A percentile compares a stretch with the other conserved stretches of the same genome.
These are phyloP conservation scores for Nothocercus julius DNA, from an alignment of 2,113 vertebrate genomes.

Conservation along the genomic window DNA sequence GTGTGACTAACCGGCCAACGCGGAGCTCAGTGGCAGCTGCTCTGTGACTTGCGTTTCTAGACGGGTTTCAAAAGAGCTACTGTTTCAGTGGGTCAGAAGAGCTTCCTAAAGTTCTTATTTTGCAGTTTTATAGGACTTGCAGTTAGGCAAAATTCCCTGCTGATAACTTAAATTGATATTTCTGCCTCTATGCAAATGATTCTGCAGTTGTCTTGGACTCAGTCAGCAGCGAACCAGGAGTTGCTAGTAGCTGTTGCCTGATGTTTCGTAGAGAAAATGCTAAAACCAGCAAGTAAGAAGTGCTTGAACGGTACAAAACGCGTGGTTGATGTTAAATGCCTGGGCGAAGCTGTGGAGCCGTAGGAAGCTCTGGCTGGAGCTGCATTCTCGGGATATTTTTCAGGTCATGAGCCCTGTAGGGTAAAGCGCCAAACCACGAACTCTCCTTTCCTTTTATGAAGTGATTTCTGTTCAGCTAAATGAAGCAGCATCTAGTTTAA, in stretches of 20 bases:
- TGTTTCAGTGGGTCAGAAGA: not conserved
- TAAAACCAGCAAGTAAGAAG: constrained; percentile 28
- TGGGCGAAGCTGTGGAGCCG: not conserved
- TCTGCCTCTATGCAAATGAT: not conserved
- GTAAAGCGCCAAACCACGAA: not conserved
- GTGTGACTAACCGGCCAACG: not conserved
- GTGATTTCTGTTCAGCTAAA: accelerated
- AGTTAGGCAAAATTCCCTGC: not conserved
- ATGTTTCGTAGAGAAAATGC: not conserved
- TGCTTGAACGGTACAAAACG: not conserved
- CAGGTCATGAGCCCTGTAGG: not conserved
- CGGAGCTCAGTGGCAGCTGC: not conserved
- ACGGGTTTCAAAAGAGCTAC: accelerated
- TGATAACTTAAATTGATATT: not conserved
- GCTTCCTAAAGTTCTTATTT: not conserved
- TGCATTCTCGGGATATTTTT: not conserved
- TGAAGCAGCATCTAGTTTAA: not conserved
- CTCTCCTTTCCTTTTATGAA: not conserved
- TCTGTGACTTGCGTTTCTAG: not conserved
- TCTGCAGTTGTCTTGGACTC: not conserved
- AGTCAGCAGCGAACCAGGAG: accelerated
- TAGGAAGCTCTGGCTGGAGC: not conserved
- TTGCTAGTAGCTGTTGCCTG: not conserved
- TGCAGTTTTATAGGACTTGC: constrained; percentile 22
- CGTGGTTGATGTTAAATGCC: constrained; percentile 1